Evolutionary conservation across 1,140 invertebrate genomes (phyloP).

Genomic region (Delia radicum): DNA sequence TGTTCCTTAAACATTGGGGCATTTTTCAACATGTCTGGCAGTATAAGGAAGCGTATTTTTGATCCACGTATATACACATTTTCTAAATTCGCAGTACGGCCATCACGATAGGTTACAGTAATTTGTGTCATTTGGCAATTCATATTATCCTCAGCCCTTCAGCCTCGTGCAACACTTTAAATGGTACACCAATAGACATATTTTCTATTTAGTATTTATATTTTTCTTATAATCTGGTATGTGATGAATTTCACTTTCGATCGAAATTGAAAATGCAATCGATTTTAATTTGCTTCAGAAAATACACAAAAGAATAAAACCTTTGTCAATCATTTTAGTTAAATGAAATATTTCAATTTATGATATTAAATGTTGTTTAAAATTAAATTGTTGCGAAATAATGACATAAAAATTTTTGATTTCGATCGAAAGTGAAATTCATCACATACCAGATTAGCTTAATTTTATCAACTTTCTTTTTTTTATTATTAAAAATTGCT

Average conservation of each 20-base stretch:
- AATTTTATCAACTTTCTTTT: not conserved
- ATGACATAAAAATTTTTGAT: no score
- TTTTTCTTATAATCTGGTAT: no score
- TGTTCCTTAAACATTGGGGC: constrained; percentile 99
- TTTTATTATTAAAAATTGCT: not conserved
- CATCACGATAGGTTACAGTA: constrained; percentile 91
- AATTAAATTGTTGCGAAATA: no score
- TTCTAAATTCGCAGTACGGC: constrained; percentile 88
- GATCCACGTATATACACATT: constrained; percentile 98
- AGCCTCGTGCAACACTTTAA: constrained; percentile 99
- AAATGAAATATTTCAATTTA: no score
- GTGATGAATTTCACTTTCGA: no score
- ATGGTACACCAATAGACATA: constrained; percentile 91
- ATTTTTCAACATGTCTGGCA: constrained; percentile 99
- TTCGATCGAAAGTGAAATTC: no score
- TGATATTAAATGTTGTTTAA: no score
- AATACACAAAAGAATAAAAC: no score
- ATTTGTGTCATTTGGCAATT: constrained; percentile 94
- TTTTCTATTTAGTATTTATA: constrained; percentile 27
- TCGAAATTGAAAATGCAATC: no score
- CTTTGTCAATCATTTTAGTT: no score
- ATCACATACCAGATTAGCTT: no score
- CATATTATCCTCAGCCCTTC: constrained; percentile 99
- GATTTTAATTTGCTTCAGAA: no score
- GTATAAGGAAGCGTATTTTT: constrained; percentile 97